Base-by-base conservation (phyloP, 2,113 vertebrate species). In the Ibidorhyncha struthersii region DNA sequence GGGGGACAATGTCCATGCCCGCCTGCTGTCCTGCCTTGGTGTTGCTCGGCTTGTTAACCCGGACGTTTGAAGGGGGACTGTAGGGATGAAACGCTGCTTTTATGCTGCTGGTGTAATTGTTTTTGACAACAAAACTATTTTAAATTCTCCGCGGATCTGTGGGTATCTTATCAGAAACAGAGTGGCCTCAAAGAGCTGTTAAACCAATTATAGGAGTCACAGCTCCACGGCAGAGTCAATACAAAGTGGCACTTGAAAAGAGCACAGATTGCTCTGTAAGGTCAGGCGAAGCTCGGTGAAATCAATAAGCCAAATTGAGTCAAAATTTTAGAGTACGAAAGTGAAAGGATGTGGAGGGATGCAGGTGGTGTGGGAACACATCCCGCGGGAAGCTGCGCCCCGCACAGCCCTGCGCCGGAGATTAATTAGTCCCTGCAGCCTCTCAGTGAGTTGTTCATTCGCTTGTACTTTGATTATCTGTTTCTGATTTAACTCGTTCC, bases 251-350 rank as follows among this genome's bases (percentile, higher is more conserved):
- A 70, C 91, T 77, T 86, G 92, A 62, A 74, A 85, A 70, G 93
- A 92, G 90, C 90, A 86, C 15, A 19, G 83, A 50, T 23, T 43
- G 76, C 61, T 78, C 56, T 6, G 76, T 17, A 74, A 94, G 96
- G 96, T 93, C 91, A 90, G 86, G 62, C 10, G 3, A 61, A 83
- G 90, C 82, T 26, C 20, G 8, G 61, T 82, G 17, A 14, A 41
- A 94, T 90, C 93, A 47, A 92, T 92, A 49, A 72, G 6, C 82
- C 82, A 83, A 86, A 86, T 5, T 55, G 91, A 93, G 88, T 67
- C 82, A 65, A 80, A 81, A 91, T 41, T 53, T 72, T 47, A 59
- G 58, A 92, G 65, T 32, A 40, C 8, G 0, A 27, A 72, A 80
- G 58, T 18, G 67, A 41, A 53, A 40, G 58, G 65, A 12, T 21